Evolutionary conservation across 2,113 vertebrate genomes (phyloP), one percentile per base, ranked within the genome.

Genomic region (Burhinus bistriatus): DNA sequence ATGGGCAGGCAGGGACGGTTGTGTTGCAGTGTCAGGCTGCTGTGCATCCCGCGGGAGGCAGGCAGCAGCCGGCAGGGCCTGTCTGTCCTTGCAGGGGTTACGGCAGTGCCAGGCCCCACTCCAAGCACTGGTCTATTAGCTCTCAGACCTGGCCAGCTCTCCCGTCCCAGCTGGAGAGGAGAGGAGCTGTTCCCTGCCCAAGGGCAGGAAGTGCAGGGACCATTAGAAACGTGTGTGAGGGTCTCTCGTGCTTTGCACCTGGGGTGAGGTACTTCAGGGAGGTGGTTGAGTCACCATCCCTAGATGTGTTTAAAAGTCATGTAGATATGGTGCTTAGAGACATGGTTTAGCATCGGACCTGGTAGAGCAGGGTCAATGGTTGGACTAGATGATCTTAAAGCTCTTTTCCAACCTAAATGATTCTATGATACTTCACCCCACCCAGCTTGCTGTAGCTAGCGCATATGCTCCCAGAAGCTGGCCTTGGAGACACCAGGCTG

Each of bases 1-100:
- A 12, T 1, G 30, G 45, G 6, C 27, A 2, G 0, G 4, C 23
- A 40, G 47, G 42, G 42, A 20, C 0, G 3, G 68, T 9, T 71
- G 45, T n/a, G 66, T 38, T 38, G 55, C 54, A 42, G 26, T 21
- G 40, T 18, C 32, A 70, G 65, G 70, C 42, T 72, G 66, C 54
- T 44, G 73, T 1, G 1, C 29, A 42, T 34, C 49, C 36, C 6
- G 2, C 17, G 30, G 29, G 10, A 52, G 66, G 23, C 34, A 40
- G 36, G 40, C 30, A 49, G 47, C 47, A 51, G 22, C 49, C 49
- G 12, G 49, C 49, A 51, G 49, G 12, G 22, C 12, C 49, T 25
- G 22, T 12, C 42, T 10, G 25, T 72, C 66, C 45, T 21, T 5
- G 9, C 36, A 20, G 36, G 20, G 18, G 12, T 32, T 8, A 2